phyloP scores from a whole-genome alignment of 2,113 vertebrate genomes.

The Malurus melanocephalus region DNA sequence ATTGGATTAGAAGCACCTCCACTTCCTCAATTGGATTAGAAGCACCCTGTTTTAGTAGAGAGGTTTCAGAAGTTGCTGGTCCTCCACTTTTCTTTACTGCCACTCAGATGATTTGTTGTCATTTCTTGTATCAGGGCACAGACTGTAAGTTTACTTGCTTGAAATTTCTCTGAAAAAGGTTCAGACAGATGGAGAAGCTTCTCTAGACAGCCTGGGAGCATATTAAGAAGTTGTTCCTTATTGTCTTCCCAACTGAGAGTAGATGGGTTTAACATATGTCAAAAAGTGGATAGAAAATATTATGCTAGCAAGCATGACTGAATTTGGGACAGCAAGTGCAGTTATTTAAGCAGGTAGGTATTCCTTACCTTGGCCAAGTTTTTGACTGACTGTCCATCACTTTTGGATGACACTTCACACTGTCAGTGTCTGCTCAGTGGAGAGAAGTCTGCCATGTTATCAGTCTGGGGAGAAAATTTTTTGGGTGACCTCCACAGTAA shows the following conservation, averaged over 20 bases:
- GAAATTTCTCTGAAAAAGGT: not conserved
- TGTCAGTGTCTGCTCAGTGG: not conserved
- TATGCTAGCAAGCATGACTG: not conserved
- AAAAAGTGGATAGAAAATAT: conserved; percentile 26
- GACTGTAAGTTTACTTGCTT: not conserved
- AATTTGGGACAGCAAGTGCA: not conserved
- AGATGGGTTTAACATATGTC: conserved; percentile 1
- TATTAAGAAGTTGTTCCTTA: conserved; percentile 14
- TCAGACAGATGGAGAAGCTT: not conserved
- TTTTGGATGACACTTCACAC: not conserved
- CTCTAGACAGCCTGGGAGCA: not conserved
- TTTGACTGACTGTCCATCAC: not conserved
- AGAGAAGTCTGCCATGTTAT: not conserved
- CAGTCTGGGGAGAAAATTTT: not conserved
- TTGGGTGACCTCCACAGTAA: not conserved
- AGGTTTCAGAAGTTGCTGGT: not conserved
- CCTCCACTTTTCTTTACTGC: not conserved
- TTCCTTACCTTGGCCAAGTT: not conserved
- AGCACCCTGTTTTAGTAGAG: not conserved
- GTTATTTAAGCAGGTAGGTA: not conserved
- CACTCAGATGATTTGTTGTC: not conserved
- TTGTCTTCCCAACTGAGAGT: conserved; percentile 14
- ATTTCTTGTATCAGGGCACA: not conserved
- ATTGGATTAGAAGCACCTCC: not conserved
- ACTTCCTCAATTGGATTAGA: not conserved